Conservation (phyloP, 1,140 invertebrate genomes). For the Drosophila lowei region DNA sequence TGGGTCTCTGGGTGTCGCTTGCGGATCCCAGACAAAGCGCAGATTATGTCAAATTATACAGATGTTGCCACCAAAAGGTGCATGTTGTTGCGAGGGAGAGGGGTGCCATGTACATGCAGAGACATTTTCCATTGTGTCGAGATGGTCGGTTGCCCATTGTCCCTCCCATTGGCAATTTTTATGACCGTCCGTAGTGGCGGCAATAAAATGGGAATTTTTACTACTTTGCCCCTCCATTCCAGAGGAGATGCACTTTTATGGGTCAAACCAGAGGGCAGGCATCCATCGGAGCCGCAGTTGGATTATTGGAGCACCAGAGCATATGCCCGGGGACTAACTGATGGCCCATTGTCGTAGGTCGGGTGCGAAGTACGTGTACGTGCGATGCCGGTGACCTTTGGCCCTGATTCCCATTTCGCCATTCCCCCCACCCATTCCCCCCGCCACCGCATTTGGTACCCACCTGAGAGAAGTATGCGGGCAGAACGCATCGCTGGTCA, state of each 20-base stretch:
- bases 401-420: too few relatives aligned
- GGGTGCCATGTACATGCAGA: background rate
- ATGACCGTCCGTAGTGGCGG: constrained; percentile 36
- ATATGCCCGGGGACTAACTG: constrained; percentile 43
- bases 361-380: background rate
- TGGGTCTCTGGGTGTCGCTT: constrained; percentile 10
- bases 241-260: constrained; percentile 56
- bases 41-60: constrained; percentile 80
- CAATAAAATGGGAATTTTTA: constrained; percentile 57
- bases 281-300: constrained; percentile 11
- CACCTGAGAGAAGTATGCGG: constrained; percentile 94
- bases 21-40: constrained; percentile 63
- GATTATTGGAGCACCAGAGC: constrained; percentile 49
- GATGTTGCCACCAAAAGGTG: constrained; percentile 56
- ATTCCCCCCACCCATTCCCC: too few relatives aligned
- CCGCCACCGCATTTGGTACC: constrained; percentile 48
- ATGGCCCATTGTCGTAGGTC: constrained; percentile 41
- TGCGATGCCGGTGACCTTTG: background rate
- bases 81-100: background rate
- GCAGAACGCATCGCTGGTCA: constrained; percentile 96
- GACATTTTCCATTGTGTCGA: constrained; percentile 9
- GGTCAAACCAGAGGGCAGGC: constrained; percentile 36
- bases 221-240: constrained; percentile 17
- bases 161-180: constrained; percentile 65
- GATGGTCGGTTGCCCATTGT: constrained; percentile 38